Base-by-base conservation (phyloP, 2,888 invertebrate genomes). In the Maniola hyperantus region DNA sequence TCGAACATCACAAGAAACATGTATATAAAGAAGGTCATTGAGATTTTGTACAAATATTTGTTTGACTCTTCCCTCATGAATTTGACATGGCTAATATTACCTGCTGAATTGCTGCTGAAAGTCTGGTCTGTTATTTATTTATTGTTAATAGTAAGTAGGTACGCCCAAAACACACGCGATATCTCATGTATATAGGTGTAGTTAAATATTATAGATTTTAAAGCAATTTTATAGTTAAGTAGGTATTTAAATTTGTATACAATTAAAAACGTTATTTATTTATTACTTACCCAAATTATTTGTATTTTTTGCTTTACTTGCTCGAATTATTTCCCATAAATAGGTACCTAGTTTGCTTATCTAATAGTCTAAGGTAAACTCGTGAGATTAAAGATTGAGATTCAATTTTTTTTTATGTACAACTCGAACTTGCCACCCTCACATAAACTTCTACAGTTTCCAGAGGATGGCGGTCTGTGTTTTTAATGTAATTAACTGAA, bases 1-100 rank as follows among this genome's bases (percentile, higher is more conserved):
- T 96, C 78, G 95, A 95, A 70, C 95, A 96, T 74, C 96, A 96
- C 84, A 97, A 97, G 84, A 95, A 96, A 82, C 96, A 95, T 94
- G 95, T 95, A 70, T 95, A 94, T 78, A 93, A 94, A 75, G 93
- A 94, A 80, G 92, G 92, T 51, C 88, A 91, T 68, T 92, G 81
- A 79, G 51, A 65, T 44, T 42, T 46, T 15, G 36, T 46, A 33
- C 11, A 60, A 42, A 18, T n/a, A 46, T 64, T 79, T 57, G 33
- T 34, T 64, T 39, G 61, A 63, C 20, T 61, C 57, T 60, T 51
- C 64, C 36, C n/a, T 57, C 36, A 54, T 59, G 58, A 69, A 66
- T 66, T 65, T 59, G 63, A 66, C 54, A 66, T 66, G 62, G 69
- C 66, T 69, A 53, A 46, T 54, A 34, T 61, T 65, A 39, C 61